Evolutionary conservation across 2,888 invertebrate species (phyloP).

Genomic region (Plagiodera versicolora): DNA sequence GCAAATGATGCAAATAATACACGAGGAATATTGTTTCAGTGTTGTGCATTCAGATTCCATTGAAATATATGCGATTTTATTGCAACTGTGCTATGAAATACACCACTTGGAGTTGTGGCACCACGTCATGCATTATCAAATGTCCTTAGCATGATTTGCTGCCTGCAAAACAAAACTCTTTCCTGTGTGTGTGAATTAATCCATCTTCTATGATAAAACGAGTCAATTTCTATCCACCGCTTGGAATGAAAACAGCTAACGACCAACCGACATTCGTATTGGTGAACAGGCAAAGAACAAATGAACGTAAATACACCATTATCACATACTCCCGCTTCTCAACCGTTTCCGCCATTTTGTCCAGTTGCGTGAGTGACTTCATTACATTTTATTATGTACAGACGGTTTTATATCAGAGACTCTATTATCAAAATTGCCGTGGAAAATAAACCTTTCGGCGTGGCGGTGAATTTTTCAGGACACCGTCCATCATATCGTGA

Average conservation of each 20-base stretch:
- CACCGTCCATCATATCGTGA: not conserved
- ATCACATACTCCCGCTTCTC: not conserved
- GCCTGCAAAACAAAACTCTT: too few species aligned
- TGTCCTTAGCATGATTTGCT: too few species aligned
- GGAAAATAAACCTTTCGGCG: conserved; percentile 14
- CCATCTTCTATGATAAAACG: conserved; percentile 32
- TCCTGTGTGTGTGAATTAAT: too few species aligned
- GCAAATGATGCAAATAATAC: too few species aligned
- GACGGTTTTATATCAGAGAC: conserved; percentile 17
- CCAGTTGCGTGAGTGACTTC: conserved; percentile 15
- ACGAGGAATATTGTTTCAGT: too few species aligned
- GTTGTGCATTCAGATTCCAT: too few species aligned
- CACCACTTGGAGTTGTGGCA: too few species aligned
- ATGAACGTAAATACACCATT: not conserved
- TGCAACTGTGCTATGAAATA: too few species aligned
- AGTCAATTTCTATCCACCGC: not conserved
- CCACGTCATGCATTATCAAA: too few species aligned
- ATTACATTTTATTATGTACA: conserved; percentile 19
- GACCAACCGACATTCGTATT: not conserved
- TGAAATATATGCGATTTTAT: too few species aligned
- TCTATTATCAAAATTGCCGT: conserved; percentile 21
- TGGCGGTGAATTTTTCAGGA: conserved; percentile 12
- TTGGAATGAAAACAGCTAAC: conserved; percentile 8
- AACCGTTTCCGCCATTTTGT: conserved; percentile 4
- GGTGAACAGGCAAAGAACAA: not conserved